phyloP scores from a whole-genome alignment of 2,888 invertebrate genomes.

The Drosophila trichaetosa region DNA sequence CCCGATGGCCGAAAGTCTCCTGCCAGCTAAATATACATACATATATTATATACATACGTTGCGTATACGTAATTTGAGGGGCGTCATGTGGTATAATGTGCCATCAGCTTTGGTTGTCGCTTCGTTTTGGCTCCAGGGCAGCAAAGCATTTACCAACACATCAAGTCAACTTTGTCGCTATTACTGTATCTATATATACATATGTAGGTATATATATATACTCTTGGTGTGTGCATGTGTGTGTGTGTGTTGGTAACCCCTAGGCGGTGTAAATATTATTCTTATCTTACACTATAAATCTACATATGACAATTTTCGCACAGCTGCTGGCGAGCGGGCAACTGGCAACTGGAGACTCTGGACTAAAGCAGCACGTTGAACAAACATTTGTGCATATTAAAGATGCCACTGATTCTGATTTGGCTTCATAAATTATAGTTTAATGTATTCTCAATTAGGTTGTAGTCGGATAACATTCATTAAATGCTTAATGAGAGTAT shows the following conservation, averaged over 20 bases:
- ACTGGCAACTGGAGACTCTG: conserved; percentile 19
- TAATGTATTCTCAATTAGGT: conserved; percentile 18
- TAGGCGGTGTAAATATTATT: conserved; percentile 79
- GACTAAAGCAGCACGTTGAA: conserved; percentile 15
- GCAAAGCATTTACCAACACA: conserved; percentile 66
- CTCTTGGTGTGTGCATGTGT: conserved; percentile 13
- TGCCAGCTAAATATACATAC: conserved; percentile 9
- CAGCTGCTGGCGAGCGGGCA: conserved; percentile 50
- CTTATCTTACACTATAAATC: conserved; percentile 79
- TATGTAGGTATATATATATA: conserved; percentile 4
- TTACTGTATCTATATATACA: conserved; percentile 27
- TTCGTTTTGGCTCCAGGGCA: conserved; percentile 54
- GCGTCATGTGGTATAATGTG: conserved; percentile 75
- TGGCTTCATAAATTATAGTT: background rate
- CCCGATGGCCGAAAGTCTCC: conserved; percentile 39
- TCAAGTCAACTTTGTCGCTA: conserved; percentile 64
- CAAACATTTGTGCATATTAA: conserved; percentile 34
- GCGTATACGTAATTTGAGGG: conserved; percentile 76
- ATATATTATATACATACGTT: conserved; percentile 10
- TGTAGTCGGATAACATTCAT: background rate
- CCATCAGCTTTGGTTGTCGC: conserved; percentile 63
- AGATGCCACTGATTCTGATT: conserved; percentile 18
- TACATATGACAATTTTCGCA: conserved; percentile 81
- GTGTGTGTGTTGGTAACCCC: conserved; percentile 45
- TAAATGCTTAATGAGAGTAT: background rate